These are phyloP conservation scores for Pycnonotus jocosus DNA, from an alignment of 2,113 vertebrate genomes.

Conservation along the genomic window DNA sequence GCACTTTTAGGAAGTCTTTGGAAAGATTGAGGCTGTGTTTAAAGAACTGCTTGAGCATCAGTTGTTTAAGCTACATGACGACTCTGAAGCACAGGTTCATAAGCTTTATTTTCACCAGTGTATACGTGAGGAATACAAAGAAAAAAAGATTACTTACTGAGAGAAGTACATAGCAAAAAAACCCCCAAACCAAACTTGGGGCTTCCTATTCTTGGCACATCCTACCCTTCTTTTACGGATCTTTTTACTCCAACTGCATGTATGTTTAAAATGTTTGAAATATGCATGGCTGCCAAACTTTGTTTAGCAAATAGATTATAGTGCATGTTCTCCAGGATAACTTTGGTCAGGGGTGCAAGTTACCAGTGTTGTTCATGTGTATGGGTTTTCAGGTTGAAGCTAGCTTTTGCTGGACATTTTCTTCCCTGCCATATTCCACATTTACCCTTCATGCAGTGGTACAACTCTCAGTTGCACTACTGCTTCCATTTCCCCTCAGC, in stretches of 20 bases:
- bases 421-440: background rate
- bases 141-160: background rate
- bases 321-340: background rate
- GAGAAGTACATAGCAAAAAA: background rate
- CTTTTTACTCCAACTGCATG: background rate
- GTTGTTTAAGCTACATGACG: background rate
- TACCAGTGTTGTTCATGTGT: background rate
- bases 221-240: background rate
- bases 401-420: background rate
- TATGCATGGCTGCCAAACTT: background rate
- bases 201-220: background rate
- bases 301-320: background rate
- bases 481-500: slow-evolving; percentile 8
- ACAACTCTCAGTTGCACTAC: background rate
- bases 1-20: background rate
- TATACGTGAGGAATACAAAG: background rate
- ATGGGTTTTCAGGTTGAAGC: background rate
- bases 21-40: background rate
- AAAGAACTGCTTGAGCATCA: background rate
- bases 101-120: background rate
- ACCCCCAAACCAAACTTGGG: background rate
- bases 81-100: background rate
- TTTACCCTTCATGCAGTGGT: background rate
- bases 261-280: background rate
- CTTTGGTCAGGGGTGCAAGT: background rate